These are phyloP conservation scores for Vanessa atalanta DNA, from an alignment of 1,140 invertebrate species.

Conservation along the genomic window DNA sequence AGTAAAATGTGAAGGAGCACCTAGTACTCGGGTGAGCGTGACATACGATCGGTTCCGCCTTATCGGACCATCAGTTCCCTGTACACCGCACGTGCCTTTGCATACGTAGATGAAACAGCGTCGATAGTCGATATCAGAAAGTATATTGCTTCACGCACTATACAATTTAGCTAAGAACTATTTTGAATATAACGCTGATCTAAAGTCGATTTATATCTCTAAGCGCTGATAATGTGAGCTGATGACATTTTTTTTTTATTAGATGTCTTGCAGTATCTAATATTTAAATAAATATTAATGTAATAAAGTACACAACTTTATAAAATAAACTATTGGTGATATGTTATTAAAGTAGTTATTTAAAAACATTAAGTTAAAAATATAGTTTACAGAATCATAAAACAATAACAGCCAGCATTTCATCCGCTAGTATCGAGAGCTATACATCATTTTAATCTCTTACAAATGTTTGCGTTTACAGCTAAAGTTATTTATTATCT, in stretches of 20 bases:
- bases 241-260: neutral
- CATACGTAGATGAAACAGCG: conserved; percentile 54
- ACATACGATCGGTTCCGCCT: conserved; percentile 64
- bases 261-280: neutral
- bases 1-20: conserved; percentile 57
- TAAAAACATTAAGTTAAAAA: neutral
- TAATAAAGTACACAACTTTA: too few relatives aligned
- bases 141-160: conserved; percentile 51
- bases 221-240: neutral
- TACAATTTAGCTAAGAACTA: conserved; percentile 28
- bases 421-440: neutral
- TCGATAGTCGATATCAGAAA: conserved; percentile 56
- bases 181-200: conserved; percentile 24
- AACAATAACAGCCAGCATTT: neutral
- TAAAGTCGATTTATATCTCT: conserved; percentile 24
- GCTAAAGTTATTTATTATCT: conserved; percentile 4
- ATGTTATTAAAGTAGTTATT: too few relatives aligned
- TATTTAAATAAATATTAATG: too few relatives aligned
- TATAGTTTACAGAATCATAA: conserved; percentile 1
- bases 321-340: too few relatives aligned
- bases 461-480: conserved; percentile 12
- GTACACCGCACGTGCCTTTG: conserved; percentile 64
- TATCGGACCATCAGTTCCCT: conserved; percentile 63
- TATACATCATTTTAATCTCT: conserved; percentile 12
- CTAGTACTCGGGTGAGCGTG: conserved; percentile 57